Evolutionary conservation across 2,888 invertebrate species (phyloP).

Genomic region (Deilephila elpenor): DNA sequence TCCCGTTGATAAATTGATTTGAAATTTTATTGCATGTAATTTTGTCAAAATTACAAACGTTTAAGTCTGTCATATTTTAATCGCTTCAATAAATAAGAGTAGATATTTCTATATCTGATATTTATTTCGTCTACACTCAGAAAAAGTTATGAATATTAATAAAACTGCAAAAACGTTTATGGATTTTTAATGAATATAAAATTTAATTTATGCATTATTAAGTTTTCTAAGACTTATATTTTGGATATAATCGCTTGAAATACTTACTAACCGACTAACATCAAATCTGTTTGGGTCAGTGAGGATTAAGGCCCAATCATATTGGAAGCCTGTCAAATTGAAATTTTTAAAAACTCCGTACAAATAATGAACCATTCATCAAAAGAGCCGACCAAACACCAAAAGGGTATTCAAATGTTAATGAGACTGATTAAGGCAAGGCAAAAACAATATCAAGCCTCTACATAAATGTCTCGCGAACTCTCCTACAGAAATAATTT

Average conservation of each 20-base stretch:
- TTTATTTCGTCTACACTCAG: neutral
- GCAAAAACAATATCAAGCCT: neutral
- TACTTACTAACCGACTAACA: too few species aligned
- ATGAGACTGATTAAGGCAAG: neutral
- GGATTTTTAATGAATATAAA: too few species aligned
- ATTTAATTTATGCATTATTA: too few species aligned
- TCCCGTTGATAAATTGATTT: slow-evolving; percentile 16
- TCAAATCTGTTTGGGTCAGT: too few species aligned
- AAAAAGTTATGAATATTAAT: neutral
- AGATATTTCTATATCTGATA: neutral
- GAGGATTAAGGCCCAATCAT: too few species aligned
- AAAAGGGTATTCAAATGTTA: neutral
- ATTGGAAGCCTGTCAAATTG: too few species aligned
- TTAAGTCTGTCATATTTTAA: slow-evolving; percentile 10
- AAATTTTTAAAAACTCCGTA: too few species aligned
- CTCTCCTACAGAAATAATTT: slow-evolving; percentile 1
- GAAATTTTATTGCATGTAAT: slow-evolving; percentile 19
- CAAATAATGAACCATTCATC: too few species aligned
- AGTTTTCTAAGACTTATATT: too few species aligned
- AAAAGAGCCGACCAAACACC: too few species aligned
- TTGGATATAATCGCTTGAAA: too few species aligned
- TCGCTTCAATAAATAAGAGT: neutral
- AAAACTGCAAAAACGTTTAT: too few species aligned
- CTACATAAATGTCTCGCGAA: neutral
- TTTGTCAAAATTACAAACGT: slow-evolving; percentile 20